These are phyloP conservation scores for Lucifuga dentata DNA, from an alignment of 2,113 vertebrate species.

Conservation along the genomic window DNA sequence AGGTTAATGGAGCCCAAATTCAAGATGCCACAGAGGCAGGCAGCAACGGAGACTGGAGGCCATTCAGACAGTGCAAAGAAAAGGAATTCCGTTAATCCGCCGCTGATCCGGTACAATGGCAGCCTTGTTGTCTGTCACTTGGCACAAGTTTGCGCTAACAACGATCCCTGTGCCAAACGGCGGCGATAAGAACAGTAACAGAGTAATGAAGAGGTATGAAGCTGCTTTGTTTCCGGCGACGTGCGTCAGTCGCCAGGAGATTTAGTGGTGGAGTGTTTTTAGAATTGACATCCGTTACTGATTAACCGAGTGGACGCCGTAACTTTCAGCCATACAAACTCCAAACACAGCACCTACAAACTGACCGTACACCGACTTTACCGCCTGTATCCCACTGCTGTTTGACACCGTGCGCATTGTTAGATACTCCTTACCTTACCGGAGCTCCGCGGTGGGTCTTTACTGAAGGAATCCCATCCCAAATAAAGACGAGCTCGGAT, in stretches of 20 bases:
- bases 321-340: slow-evolving; percentile 55
- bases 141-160: slow-evolving; percentile 71
- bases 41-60: slow-evolving; percentile 73
- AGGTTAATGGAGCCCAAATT: slow-evolving; percentile 24
- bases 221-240: not conserved
- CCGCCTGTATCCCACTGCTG: not conserved
- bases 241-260: slow-evolving; percentile 1
- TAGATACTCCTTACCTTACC: slow-evolving; percentile 61
- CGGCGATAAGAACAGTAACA: slow-evolving; percentile 3
- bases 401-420: slow-evolving; percentile 11
- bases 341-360: not conserved
- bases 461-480: slow-evolving; percentile 61
- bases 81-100: slow-evolving; percentile 86
- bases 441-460: slow-evolving; percentile 54
- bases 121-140: slow-evolving; percentile 85
- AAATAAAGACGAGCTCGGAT: slow-evolving; percentile 37
- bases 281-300: slow-evolving; percentile 32
- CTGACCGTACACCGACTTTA: not conserved
- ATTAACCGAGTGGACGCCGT: slow-evolving; percentile 19
- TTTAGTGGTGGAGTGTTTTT: slow-evolving; percentile 13
- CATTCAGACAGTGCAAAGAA: slow-evolving; percentile 79
- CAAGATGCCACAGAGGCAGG: slow-evolving; percentile 49
- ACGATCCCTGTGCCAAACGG: slow-evolving; percentile 45
- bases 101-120: slow-evolving; percentile 85
- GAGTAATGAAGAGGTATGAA: not conserved